These are phyloP conservation scores for Andrena dorsata DNA, from an alignment of 2,888 invertebrate genomes.

Conservation along the genomic window DNA sequence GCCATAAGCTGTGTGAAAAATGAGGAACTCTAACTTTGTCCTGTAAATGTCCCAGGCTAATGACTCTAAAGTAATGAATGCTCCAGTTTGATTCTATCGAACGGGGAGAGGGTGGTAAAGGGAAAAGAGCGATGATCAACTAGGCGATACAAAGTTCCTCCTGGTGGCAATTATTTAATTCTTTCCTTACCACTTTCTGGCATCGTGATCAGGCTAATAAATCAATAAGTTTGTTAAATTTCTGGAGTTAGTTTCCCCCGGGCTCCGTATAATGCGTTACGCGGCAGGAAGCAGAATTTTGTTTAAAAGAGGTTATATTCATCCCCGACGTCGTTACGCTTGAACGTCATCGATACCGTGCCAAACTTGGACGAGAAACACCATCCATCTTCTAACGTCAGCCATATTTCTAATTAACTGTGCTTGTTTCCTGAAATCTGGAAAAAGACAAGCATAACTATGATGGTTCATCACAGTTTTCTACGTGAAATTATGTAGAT, in stretches of 20 bases:
- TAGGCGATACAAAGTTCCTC: not conserved
- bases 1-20: not conserved
- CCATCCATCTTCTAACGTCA: not conserved
- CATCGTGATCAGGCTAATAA: not conserved
- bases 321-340: not conserved
- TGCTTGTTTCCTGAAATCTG: constrained; percentile 11
- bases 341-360: not conserved
- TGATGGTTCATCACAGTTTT: constrained; percentile 14
- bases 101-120: not conserved
- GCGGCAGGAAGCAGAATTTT: constrained; percentile 1
- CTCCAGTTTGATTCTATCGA: not conserved
- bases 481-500: constrained; percentile 12
- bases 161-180: not conserved
- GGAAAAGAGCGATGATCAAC: not conserved
- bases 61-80: constrained; percentile 2
- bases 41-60: constrained; percentile 8
- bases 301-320: not conserved
- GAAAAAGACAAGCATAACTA: not conserved
- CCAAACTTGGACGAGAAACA: not conserved
- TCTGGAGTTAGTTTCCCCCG: not conserved
- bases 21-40: not conserved
- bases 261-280: not conserved
- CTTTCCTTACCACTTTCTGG: not conserved
- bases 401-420: constrained; percentile 2
- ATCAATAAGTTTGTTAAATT: constrained; percentile 11